Base-by-base conservation (phyloP, 2,888 invertebrate genomes). In the Eristalis pertinax region DNA sequence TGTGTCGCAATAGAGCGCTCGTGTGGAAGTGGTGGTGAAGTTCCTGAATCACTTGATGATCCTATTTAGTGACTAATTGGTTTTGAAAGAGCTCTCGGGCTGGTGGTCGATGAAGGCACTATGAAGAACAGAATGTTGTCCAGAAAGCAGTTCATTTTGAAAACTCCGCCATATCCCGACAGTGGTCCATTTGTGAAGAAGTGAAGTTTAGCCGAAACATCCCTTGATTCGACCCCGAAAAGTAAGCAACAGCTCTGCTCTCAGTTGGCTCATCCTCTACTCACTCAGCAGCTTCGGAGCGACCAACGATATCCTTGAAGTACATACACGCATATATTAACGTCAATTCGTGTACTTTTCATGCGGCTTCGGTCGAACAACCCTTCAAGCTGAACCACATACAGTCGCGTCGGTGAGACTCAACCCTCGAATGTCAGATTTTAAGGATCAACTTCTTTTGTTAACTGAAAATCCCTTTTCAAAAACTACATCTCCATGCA, bases 381-480 rank as follows among this genome's bases (percentile, higher is more conserved):
- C 50, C 50, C 50, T 50, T 50, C 19, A 5, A 50, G 19, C 8
- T 19, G 50, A 50, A 50, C 50, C 50, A 8, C 19, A 50, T 3
- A 50, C 19, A 50, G 5, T 50, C 50, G 50, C 50, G 50, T 19
- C 19, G 50, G 19, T 50, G n/a, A 38, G 2, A 11, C 38, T 38
- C 13, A 38, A 0, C 38, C 50, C 50, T 5, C 50, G 8, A 5
- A 15, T n/a, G 15, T 43, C 43, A 15, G 43, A 43, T n/a, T n/a
- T 43, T 19, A 7, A 19, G 50, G 50, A 50, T 50, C 50, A 50
- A 50, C 50, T 50, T 19, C 50, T 8, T 50, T 50, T 62, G 60
- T 60, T 60, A 60, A 60, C 60, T 29, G 60, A 60, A 64, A 32
- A 64, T 50, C 50, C 50, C 50, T 50, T 50, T 19, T 50, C 50